Conservation (phyloP, 2,888 invertebrate genomes). For the Drosophila paracracens region DNA sequence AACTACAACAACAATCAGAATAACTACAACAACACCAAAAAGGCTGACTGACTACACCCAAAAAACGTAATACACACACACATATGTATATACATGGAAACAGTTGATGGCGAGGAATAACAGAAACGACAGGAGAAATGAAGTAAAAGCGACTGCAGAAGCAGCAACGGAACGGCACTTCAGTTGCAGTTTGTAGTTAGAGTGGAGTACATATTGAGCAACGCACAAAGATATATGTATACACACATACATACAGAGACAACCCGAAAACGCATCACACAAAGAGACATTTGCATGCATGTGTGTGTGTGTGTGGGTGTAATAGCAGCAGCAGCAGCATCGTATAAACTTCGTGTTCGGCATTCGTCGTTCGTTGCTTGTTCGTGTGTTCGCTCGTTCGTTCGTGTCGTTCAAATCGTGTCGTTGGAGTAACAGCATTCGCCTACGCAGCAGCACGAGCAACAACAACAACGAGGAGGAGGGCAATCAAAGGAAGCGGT, state of each 20-base stretch:
- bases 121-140: slow-evolving; percentile 58
- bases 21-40: slow-evolving; percentile 38
- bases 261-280: slow-evolving; percentile 34
- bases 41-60: slow-evolving; percentile 63
- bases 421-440: slow-evolving; percentile 67
- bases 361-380: slow-evolving; percentile 44
- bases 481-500: slow-evolving; percentile 60
- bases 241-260: slow-evolving; percentile 25
- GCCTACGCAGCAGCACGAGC: slow-evolving; percentile 68
- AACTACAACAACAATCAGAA: slow-evolving; percentile 14
- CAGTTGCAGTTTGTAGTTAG: slow-evolving; percentile 51
- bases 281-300: slow-evolving; percentile 65
- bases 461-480: slow-evolving; percentile 1
- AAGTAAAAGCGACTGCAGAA: slow-evolving; percentile 55
- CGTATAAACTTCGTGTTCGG: slow-evolving; percentile 57
- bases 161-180: slow-evolving; percentile 58
- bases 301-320: slow-evolving; percentile 50
- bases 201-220: slow-evolving; percentile 49
- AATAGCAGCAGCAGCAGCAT: slow-evolving; percentile 53
- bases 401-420: slow-evolving; percentile 30
- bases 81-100: slow-evolving; percentile 32
- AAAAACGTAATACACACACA: slow-evolving; percentile 14
- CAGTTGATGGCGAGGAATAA: slow-evolving; percentile 45
- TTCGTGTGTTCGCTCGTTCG: slow-evolving; percentile 34
- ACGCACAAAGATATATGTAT: slow-evolving; percentile 17